Evolutionary conservation across 1,140 invertebrate species (phyloP).

Genomic region (Drosophila bocki): DNA sequence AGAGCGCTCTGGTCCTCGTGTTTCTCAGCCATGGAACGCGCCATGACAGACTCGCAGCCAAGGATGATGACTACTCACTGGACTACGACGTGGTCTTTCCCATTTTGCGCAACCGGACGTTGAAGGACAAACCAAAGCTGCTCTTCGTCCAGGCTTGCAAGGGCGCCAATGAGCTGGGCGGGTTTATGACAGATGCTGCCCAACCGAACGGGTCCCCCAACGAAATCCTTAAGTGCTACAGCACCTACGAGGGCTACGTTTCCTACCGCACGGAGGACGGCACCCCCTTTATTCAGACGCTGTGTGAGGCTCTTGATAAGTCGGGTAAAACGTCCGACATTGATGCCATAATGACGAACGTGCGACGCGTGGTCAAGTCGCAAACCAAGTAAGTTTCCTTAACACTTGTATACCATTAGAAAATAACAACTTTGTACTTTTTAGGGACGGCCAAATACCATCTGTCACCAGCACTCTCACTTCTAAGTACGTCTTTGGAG

Average conservation of each 20-base stretch:
- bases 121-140: constrained; percentile 74
- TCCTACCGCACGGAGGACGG: constrained; percentile 73
- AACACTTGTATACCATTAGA: not conserved
- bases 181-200: constrained; percentile 66
- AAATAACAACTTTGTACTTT: not conserved
- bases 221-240: constrained; percentile 81
- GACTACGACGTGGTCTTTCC: constrained; percentile 75
- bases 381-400: constrained; percentile 54
- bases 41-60: constrained; percentile 65
- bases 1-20: constrained; percentile 60
- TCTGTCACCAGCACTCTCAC: constrained; percentile 78
- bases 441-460: constrained; percentile 71
- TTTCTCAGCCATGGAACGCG: constrained; percentile 62
- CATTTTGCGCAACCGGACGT: constrained; percentile 64
- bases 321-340: constrained; percentile 57
- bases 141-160: constrained; percentile 82
- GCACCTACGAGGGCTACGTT: constrained; percentile 80
- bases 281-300: constrained; percentile 72
- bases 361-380: constrained; percentile 54
- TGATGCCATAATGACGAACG: constrained; percentile 55
- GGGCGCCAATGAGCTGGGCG: constrained; percentile 46
- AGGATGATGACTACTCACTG: constrained; percentile 69
- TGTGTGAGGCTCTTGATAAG: constrained; percentile 62
- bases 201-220: constrained; percentile 60
- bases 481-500: constrained; percentile 72